A percentile compares a stretch with the other conserved stretches of the same genome.
phyloP scores from a whole-genome alignment of 2,888 invertebrate genomes.

The Rhorus exstirpatorius region DNA sequence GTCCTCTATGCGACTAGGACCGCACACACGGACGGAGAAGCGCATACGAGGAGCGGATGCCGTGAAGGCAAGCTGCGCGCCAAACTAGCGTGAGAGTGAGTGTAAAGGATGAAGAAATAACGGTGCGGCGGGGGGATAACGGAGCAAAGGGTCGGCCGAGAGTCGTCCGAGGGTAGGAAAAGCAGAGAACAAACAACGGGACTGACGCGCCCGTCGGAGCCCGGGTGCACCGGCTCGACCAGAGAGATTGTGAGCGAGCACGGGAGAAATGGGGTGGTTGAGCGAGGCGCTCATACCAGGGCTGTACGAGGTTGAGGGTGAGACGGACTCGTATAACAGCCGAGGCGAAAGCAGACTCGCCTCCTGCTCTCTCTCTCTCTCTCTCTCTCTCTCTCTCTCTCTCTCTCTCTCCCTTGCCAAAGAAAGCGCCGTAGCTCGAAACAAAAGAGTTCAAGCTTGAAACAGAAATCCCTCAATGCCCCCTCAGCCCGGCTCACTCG shows the following conservation, averaged over 20 bases:
- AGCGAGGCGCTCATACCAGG: slow-evolving; percentile 49
- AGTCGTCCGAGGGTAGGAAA: slow-evolving; percentile 67
- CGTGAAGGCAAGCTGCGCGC: slow-evolving; percentile 27
- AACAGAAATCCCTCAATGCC: slow-evolving; percentile 78
- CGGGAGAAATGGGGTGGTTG: slow-evolving; percentile 11
- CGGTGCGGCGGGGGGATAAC: slow-evolving; percentile 37
- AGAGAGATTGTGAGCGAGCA: slow-evolving; percentile 21
- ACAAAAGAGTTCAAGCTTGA: slow-evolving; percentile 78
- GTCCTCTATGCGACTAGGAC: slow-evolving; percentile 33
- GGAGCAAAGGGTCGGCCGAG: slow-evolving; percentile 57
- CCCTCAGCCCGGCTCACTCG: slow-evolving; percentile 47
- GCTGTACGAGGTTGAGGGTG: slow-evolving; percentile 44
- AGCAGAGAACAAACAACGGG: slow-evolving; percentile 69
- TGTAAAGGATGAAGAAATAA: slow-evolving; percentile 65
- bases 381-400: too few species aligned
- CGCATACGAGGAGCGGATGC: slow-evolving; percentile 32
- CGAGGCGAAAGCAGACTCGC: slow-evolving; percentile 55
- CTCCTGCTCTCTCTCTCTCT: too few species aligned
- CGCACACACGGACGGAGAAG: slow-evolving; percentile 30
- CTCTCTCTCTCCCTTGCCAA: too few species aligned
- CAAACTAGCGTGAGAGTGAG: slow-evolving; percentile 57
- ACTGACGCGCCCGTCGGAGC: slow-evolving; percentile 52
- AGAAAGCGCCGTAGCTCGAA: slow-evolving; percentile 74
- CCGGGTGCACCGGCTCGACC: slow-evolving; percentile 48
- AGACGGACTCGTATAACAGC: slow-evolving; percentile 61